These are phyloP conservation scores for Hypomesus transpacificus DNA, from an alignment of 2,113 vertebrate genomes.

Conservation along the genomic window DNA sequence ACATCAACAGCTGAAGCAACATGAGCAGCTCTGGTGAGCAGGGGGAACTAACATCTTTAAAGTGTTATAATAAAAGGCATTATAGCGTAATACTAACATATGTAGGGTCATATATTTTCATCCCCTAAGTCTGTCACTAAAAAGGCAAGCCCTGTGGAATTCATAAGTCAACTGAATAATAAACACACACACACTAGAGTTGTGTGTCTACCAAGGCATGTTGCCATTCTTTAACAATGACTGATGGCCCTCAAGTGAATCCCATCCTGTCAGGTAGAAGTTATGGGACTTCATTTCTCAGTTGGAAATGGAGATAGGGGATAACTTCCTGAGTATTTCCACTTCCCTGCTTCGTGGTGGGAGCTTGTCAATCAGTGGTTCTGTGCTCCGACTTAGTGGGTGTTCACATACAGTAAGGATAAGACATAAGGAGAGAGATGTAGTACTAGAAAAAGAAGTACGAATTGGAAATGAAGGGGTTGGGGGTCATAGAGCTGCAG, in stretches of 20 bases:
- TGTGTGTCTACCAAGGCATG: not conserved
- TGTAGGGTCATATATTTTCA: conserved; percentile 34
- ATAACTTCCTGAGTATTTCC: too few species aligned
- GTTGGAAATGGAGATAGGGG: too few species aligned
- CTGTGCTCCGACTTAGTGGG: too few species aligned
- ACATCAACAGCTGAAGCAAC: conserved; percentile 13
- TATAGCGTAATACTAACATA: conserved; percentile 34
- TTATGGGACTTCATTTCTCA: not conserved
- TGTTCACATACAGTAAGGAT: too few species aligned
- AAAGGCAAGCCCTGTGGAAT: conserved; percentile 23
- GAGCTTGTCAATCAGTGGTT: too few species aligned
- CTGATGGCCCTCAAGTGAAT: conserved; percentile 5
- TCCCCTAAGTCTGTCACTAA: conserved; percentile 25
- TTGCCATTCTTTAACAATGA: not conserved
- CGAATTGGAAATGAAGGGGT: too few species aligned
- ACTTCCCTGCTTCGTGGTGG: too few species aligned
- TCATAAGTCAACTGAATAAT: conserved; percentile 16
- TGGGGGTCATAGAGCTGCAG: too few species aligned
- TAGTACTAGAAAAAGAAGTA: too few species aligned
- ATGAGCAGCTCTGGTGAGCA: not conserved
- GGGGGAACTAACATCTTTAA: conserved; percentile 39
- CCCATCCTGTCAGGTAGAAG: not conserved
- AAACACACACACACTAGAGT: conserved; percentile 3
- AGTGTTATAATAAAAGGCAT: conserved; percentile 37
- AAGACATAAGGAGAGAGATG: too few species aligned